Percentiles rank a stretch among this genome's conserved stretches.
phyloP scores from a whole-genome alignment of 2,113 vertebrate genomes.

The Barbus barbus region DNA sequence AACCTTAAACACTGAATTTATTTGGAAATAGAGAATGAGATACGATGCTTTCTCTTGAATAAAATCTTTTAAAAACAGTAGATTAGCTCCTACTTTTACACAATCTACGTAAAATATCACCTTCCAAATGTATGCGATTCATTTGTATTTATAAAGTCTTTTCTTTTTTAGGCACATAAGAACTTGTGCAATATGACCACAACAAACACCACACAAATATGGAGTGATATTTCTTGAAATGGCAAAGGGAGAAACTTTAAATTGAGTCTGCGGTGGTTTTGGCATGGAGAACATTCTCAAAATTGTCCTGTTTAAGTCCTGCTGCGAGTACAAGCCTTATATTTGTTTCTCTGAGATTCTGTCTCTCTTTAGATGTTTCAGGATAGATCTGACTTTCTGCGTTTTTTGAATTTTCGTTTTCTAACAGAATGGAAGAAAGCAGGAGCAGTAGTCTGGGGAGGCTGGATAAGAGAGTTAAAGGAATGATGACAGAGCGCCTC shows the following conservation, averaged over 20 bases:
- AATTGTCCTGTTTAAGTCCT: neutral
- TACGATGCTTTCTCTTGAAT: neutral
- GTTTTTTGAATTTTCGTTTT: neutral
- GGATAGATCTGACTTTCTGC: neutral
- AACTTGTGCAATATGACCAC: constrained; percentile 61
- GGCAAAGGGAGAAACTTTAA: neutral
- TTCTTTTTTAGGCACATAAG: constrained; percentile 66
- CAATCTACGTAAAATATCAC: constrained; percentile 6
- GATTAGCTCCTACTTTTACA: constrained; percentile 5
- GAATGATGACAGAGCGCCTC: constrained; percentile 48
- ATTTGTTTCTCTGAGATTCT: neutral
- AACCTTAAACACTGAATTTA: constrained; percentile 11
- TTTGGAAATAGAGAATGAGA: constrained; percentile 2
- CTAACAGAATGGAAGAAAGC: neutral
- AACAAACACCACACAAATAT: constrained; percentile 47
- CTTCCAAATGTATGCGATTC: neutral
- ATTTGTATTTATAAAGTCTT: constrained; percentile 14
- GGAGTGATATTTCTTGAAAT: constrained; percentile 44
- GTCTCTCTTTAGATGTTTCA: neutral
- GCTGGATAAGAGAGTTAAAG: constrained; percentile 40
- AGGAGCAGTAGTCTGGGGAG: neutral
- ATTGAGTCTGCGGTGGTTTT: neutral
- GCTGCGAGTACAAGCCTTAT: neutral
- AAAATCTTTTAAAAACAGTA: constrained; percentile 14
- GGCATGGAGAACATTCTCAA: constrained; percentile 9